A percentile compares a stretch with the other conserved stretches of the same genome.
Conservation (phyloP, 2,888 invertebrate genomes). For the Gandaritis pyraliata region DNA sequence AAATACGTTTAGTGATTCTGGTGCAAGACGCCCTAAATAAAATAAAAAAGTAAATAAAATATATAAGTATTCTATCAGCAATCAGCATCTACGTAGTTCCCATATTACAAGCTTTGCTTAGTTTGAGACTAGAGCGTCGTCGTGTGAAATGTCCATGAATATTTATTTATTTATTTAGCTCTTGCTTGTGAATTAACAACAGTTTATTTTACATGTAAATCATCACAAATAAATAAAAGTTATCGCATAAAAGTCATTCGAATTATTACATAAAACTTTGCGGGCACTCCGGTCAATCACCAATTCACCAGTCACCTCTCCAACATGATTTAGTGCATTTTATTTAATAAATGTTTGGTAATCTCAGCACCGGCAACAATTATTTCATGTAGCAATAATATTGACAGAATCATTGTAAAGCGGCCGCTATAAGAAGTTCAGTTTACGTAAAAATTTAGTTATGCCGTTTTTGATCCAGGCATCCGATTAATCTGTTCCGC, state of each 20-base stretch:
- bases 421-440: conserved; percentile 15
- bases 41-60: no score
- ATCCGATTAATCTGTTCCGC: background rate
- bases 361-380: conserved; percentile 10
- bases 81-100: no score
- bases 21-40: no score
- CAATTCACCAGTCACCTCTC: conserved; percentile 41
- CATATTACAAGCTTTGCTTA: no score
- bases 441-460: conserved; percentile 34
- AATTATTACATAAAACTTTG: conserved; percentile 1
- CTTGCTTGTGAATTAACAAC: no score
- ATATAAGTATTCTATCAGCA: no score
- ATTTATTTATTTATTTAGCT: no score
- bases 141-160: no score
- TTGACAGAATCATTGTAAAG: conserved; percentile 32
- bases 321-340: conserved; percentile 11
- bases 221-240: background rate
- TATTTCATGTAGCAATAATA: conserved; percentile 20
- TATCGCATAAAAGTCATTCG: background rate
- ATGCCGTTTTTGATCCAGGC: conserved; percentile 3
- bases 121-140: no score
- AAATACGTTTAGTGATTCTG: no score
- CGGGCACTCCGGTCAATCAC: conserved; percentile 41
- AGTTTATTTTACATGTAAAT: no score
- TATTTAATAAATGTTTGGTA: conserved; percentile 29